Conservation (phyloP, 2,888 invertebrate species). For the Spisula solida region DNA sequence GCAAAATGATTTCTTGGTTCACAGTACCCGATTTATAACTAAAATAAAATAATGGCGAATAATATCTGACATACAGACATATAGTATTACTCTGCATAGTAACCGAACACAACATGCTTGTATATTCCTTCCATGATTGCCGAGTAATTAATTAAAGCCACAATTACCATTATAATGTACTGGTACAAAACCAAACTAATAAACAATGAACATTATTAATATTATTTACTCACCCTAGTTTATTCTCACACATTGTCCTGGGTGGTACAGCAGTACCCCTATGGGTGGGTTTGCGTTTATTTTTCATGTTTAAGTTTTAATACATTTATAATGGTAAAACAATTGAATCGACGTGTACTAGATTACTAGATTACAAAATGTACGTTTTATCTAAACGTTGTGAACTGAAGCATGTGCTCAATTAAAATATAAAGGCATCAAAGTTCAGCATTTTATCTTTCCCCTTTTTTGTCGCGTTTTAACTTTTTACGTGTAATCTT, state of each 20-base stretch:
- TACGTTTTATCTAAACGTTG: not conserved
- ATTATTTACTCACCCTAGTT: not conserved
- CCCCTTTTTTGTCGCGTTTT: constrained; percentile 31
- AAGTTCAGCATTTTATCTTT: constrained; percentile 40
- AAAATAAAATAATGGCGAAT: no score
- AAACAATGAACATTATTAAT: not conserved
- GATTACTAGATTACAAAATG: not conserved
- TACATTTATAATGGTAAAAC: not conserved
- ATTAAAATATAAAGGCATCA: constrained; percentile 28
- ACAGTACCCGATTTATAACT: no score
- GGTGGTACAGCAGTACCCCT: not conserved
- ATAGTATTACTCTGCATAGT: no score
- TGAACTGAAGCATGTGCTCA: not conserved
- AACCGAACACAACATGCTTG: no score
- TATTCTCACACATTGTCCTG: not conserved
- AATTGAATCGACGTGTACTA: not conserved
- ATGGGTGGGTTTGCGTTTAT: not conserved
- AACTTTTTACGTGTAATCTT: constrained; percentile 47
- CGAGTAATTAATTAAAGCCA: no score
- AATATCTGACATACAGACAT: no score
- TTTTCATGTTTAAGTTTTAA: not conserved
- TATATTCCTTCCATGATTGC: no score
- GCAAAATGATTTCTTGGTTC: no score
- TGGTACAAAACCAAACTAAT: no score
- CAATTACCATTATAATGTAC: no score